A percentile compares a stretch with the other conserved stretches of the same genome.
Conservation (phyloP, 1,140 invertebrate species). For the Drosophila persimilis region DNA sequence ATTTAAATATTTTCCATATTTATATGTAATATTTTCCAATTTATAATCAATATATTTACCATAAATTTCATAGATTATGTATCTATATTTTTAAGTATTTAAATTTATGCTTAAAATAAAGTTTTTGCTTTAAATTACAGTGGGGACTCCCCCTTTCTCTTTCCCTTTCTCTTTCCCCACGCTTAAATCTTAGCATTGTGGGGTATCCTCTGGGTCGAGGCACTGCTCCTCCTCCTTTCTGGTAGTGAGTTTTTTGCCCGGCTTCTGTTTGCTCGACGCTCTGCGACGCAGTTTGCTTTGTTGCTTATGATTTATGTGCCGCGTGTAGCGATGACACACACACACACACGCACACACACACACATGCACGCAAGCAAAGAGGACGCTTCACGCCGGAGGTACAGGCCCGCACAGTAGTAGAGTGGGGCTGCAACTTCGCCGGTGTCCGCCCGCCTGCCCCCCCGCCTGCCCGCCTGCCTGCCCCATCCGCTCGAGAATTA, state of each 20-base stretch:
- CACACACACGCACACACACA: slow-evolving; percentile 17
- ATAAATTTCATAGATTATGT: too few relatives aligned
- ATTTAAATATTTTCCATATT: too few relatives aligned
- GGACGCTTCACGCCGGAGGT: slow-evolving; percentile 24
- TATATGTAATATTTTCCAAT: too few relatives aligned
- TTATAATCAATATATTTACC: too few relatives aligned
- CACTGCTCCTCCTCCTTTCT: rapidly evolving
- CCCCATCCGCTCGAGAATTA: slow-evolving; percentile 49
- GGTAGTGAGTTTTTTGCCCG: slow-evolving; percentile 11
- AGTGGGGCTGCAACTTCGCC: too few relatives aligned
- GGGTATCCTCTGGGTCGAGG: not conserved
- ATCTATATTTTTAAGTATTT: too few relatives aligned
- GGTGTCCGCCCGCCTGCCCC: too few relatives aligned
- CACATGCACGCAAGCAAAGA: not conserved
- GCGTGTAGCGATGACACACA: slow-evolving; percentile 69
- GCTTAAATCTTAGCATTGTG: too few relatives aligned
- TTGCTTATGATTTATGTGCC: slow-evolving; percentile 79
- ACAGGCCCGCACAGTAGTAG: slow-evolving; percentile 20
- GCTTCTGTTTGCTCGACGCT: slow-evolving; percentile 39
- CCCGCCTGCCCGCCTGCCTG: not conserved
- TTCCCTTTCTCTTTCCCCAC: too few relatives aligned
- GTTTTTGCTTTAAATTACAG: too few relatives aligned
- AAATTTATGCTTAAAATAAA: too few relatives aligned
- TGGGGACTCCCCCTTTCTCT: too few relatives aligned
- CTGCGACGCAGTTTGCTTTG: slow-evolving; percentile 61